Conservation (phyloP, 2,797 vertebrate genomes). For the Pseudocheirus occidentalis region DNA sequence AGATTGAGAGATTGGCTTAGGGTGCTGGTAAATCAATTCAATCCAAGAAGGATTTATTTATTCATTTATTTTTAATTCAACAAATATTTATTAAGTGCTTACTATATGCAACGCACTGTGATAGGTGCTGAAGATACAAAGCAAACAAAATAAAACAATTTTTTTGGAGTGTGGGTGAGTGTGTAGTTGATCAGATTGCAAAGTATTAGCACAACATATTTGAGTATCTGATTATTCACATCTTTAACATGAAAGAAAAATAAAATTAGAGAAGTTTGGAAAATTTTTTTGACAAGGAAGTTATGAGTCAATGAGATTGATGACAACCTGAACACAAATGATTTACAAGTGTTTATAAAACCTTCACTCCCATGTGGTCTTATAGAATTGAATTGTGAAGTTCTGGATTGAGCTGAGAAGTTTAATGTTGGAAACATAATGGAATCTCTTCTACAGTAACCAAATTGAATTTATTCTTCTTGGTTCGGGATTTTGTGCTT, state of each 20-base stretch:
- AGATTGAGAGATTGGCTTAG: neutral
- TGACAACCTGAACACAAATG: neutral
- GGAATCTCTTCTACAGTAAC: neutral
- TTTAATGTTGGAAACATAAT: neutral
- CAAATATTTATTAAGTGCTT: neutral
- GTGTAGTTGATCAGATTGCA: neutral
- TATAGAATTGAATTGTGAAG: neutral
- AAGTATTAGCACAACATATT: neutral
- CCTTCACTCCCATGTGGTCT: neutral
- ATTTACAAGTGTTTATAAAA: neutral
- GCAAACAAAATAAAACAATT: neutral
- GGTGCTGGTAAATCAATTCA: neutral
- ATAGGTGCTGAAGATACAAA: neutral
- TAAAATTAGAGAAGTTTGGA: neutral
- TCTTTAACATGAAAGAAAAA: neutral
- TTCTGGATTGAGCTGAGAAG: neutral
- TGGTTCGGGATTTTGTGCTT: neutral
- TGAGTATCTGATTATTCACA: neutral
- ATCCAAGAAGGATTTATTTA: too few relatives aligned
- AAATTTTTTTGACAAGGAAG: neutral
- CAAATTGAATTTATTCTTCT: neutral
- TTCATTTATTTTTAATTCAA: neutral
- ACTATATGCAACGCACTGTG: neutral
- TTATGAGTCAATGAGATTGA: neutral
- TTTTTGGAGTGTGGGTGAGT: neutral